These are phyloP conservation scores for Kryptolebias ocellatus DNA, from an alignment of 2,797 vertebrate species.

Conservation along the genomic window DNA sequence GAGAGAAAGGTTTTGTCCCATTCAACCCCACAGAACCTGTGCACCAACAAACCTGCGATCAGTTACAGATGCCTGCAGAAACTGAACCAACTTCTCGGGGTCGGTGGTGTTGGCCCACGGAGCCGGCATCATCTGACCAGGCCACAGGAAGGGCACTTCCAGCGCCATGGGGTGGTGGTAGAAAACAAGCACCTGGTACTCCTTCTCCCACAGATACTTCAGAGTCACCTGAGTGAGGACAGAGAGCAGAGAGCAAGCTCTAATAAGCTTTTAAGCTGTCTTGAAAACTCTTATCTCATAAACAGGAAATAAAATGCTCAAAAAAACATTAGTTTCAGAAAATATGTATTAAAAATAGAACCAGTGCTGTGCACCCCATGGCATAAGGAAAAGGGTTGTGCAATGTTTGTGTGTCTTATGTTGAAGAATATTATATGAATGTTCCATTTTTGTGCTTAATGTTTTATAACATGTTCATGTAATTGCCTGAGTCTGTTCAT, in stretches of 20 bases:
- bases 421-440: neutral
- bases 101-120: conserved; percentile 99
- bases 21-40: neutral
- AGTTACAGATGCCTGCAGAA: conserved; percentile 92
- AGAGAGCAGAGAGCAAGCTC: neutral
- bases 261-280: no score
- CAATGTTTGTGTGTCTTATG: neutral
- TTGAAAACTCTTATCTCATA: neutral
- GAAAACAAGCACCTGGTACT: conserved; percentile 96
- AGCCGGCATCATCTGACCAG: conserved; percentile 98
- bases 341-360: neutral
- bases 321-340: neutral
- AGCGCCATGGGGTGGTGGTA: conserved; percentile 97
- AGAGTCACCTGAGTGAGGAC: conserved; percentile 83
- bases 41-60: conserved; percentile 84
- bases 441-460: neutral
- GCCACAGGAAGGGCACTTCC: conserved; percentile 96
- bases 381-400: neutral
- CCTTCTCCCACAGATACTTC: conserved; percentile 96
- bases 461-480: neutral
- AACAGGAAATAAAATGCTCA: neutral
- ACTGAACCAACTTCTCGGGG: conserved; percentile 95
- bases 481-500: no score
- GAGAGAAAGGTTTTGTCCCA: neutral
- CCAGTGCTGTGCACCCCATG: no score